These are phyloP conservation scores for Biston betularia DNA, from an alignment of 2,888 invertebrate genomes.

Conservation along the genomic window DNA sequence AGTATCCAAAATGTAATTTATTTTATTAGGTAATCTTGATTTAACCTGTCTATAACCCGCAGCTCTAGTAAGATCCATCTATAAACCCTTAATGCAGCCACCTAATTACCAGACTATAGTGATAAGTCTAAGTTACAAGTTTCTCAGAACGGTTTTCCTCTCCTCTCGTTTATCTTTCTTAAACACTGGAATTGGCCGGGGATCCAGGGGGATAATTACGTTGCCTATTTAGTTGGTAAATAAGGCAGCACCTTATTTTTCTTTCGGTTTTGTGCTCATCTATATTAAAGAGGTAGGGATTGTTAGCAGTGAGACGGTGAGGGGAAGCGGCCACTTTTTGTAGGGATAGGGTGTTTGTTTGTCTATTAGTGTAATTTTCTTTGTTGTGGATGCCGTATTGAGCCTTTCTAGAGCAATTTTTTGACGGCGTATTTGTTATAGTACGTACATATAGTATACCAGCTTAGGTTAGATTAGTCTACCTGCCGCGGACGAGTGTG, in stretches of 20 bases:
- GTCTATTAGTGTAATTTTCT: constrained; percentile 34
- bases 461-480: too few relatives aligned
- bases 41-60: neutral
- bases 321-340: constrained; percentile 28
- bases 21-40: neutral
- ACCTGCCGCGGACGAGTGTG: too few relatives aligned
- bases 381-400: constrained; percentile 23
- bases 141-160: constrained; percentile 76
- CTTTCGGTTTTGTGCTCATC: constrained; percentile 55
- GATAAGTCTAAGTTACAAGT: constrained; percentile 70
- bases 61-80: constrained; percentile 49
- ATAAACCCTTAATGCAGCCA: constrained; percentile 56
- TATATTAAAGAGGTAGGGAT: constrained; percentile 47
- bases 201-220: constrained; percentile 80
- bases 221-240: constrained; percentile 73
- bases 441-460: too few relatives aligned
- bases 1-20: neutral
- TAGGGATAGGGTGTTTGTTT: constrained; percentile 29
- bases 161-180: constrained; percentile 84
- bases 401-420: constrained; percentile 2
- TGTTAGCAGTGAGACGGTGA: constrained; percentile 33
- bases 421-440: neutral
- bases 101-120: constrained; percentile 68
- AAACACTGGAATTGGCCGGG: constrained; percentile 82
- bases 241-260: constrained; percentile 65